phyloP scores from a whole-genome alignment of 2,113 vertebrate species.

The Aix galericulata region DNA sequence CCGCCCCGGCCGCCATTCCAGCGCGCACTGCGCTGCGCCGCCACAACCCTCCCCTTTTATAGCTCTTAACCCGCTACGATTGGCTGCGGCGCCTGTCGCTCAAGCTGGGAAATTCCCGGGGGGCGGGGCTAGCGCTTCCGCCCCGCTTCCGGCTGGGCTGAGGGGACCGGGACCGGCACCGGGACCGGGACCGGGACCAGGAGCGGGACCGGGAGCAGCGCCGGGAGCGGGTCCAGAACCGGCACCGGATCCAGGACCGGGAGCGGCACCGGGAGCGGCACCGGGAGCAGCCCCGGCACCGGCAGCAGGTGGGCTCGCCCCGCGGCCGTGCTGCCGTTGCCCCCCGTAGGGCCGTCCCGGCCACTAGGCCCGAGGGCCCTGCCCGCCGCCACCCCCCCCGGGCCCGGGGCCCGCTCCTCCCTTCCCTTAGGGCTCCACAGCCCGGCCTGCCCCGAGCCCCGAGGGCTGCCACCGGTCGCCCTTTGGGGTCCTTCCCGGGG shows the following conservation, averaged over 20 bases:
- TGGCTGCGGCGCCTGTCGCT: conserved; percentile 7
- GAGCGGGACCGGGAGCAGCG: no score
- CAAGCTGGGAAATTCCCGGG: conserved; percentile 57
- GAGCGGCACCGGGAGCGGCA: no score
- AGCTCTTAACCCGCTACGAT: background rate
- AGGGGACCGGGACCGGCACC: background rate
- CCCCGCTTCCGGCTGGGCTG: background rate
- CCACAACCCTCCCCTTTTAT: background rate
- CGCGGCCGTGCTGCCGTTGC: background rate
- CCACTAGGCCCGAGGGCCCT: background rate
- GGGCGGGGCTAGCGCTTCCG: background rate
- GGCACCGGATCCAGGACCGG: no score
- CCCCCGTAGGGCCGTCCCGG: no score
- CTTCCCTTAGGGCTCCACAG: background rate
- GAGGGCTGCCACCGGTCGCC: background rate
- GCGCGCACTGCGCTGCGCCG: rapidly evolving
- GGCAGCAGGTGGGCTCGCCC: background rate
- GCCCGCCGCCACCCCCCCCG: background rate
- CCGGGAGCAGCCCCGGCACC: no score
- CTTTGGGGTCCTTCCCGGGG: background rate
- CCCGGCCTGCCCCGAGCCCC: background rate
- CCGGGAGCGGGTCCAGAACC: no score
- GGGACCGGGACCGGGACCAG: rapidly evolving
- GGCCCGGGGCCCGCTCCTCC: background rate
- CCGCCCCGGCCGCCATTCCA: rapidly evolving